Percentiles rank a stretch among this genome's conserved stretches.
Conservation (phyloP, 2,797 vertebrate genomes). For the Xyrichtys novacula region DNA sequence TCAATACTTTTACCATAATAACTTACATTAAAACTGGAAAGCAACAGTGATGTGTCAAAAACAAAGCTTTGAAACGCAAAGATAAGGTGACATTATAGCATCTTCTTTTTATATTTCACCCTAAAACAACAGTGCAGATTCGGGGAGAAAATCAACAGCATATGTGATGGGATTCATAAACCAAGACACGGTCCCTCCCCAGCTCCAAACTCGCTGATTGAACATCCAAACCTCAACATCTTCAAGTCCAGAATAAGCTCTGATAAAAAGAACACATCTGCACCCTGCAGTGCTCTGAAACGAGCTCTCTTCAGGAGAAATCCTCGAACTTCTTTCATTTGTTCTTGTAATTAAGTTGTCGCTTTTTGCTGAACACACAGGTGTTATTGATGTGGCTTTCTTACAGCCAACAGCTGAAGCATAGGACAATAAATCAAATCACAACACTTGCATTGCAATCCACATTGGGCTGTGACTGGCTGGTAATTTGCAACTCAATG, state of each 20-base stretch:
- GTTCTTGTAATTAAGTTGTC: slow-evolving; percentile 64
- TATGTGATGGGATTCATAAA: too few species aligned
- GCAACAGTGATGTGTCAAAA: too few species aligned
- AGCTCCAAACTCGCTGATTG: neutral
- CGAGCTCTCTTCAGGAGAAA: slow-evolving; percentile 21
- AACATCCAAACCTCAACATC: neutral
- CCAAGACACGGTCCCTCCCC: neutral
- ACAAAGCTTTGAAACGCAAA: too few species aligned
- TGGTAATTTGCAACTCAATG: slow-evolving; percentile 36
- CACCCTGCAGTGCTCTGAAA: neutral
- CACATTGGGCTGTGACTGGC: slow-evolving; percentile 21
- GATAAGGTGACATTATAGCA: too few species aligned
- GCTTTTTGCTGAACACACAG: slow-evolving; percentile 50
- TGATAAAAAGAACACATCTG: neutral
- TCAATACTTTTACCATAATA: too few species aligned
- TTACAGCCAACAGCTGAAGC: slow-evolving; percentile 58
- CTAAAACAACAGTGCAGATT: too few species aligned
- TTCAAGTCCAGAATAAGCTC: neutral
- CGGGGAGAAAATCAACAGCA: too few species aligned
- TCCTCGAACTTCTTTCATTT: slow-evolving; percentile 38
- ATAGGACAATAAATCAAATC: slow-evolving; percentile 65
- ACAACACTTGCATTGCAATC: slow-evolving; percentile 45
- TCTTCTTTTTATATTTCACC: too few species aligned
- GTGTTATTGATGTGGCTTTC: slow-evolving; percentile 56
- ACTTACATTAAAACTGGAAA: too few species aligned